Percentiles rank a stretch among this genome's conserved stretches.
These are phyloP conservation scores for Trogon melanurus DNA, from an alignment of 2,113 vertebrate species.

Conservation along the genomic window DNA sequence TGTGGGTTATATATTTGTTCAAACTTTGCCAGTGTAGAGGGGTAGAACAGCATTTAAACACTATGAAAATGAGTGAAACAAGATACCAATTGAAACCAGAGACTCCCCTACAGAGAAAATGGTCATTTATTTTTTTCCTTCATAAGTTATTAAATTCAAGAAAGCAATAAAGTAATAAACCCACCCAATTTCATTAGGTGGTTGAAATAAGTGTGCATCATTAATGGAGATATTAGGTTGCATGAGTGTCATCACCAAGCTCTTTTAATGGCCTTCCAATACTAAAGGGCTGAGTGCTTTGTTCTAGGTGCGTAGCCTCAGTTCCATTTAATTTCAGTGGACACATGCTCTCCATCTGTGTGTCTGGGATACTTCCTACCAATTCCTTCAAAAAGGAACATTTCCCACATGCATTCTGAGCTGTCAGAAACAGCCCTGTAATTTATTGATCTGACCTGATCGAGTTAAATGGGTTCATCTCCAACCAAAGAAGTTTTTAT, in stretches of 20 bases:
- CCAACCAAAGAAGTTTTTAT: not conserved
- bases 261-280: not conserved
- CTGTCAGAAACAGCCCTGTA: conserved; percentile 43
- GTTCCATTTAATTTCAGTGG: conserved; percentile 16
- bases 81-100: conserved; percentile 65
- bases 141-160: conserved; percentile 35
- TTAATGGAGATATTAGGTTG: conserved; percentile 50
- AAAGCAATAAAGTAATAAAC: conserved; percentile 46
- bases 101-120: not conserved
- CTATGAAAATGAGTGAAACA: conserved; percentile 35
- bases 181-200: conserved; percentile 47
- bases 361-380: conserved; percentile 63
- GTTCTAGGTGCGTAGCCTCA: not conserved
- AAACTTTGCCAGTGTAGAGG: not conserved
- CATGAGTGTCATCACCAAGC: conserved; percentile 49
- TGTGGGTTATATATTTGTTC: conserved; percentile 45
- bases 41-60: conserved; percentile 25
- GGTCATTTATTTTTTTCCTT: conserved; percentile 56
- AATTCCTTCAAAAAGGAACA: not conserved
- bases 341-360: conserved; percentile 69
- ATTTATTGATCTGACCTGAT: conserved; percentile 55
- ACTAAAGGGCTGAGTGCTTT: conserved; percentile 11
- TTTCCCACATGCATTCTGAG: conserved; percentile 15
- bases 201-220: conserved; percentile 51
- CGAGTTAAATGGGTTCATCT: not conserved